Base-by-base conservation (phyloP, 2,797 vertebrate species). In the Acestrorhynchus altus region DNA sequence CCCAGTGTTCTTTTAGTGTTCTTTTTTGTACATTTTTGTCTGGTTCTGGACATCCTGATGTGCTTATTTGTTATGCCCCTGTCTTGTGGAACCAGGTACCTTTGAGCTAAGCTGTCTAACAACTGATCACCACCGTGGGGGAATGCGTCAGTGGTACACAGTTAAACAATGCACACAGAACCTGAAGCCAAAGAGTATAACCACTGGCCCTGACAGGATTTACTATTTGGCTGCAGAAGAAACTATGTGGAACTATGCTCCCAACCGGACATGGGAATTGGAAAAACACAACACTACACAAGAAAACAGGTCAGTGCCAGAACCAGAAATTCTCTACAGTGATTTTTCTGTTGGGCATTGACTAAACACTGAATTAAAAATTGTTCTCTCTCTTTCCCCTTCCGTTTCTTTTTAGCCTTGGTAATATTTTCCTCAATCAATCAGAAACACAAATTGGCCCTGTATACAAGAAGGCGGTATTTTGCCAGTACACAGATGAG, bases 391-490 rank as follows among this genome's bases (percentile, higher is more conserved):
- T 1, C 7, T 22, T 12, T 59, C 56, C 1, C 54, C 16, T 8
- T 31, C 4, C 20, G 1, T 10, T 47, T 47, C 22, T 28, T 20
- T 20, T 72, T 16, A 96, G 95, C 75, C 86, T 89, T 0, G 94
- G 93, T n/a, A 89, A 74, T 6, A n/a, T 92, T 80, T 96, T 90
- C 79, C 87, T 95, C 63, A 89, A 83, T 65, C 86, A 87, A 70
- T 90, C 76, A 0, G 81, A 87, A 54, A 86, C 88, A 11, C 83
- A 35, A 60, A 95, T 96, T 0, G 95, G 95, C 46, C 89, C 95
- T 61, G 91, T 91, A 80, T 96, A 96, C 83, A 95, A 91, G 87
- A 96, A 96, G 35, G 95, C 90, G 63, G 91, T 95, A 80, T 96
- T 94, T 79, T 92, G 92, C 66, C 93, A 94, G 75, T 96, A 95